phyloP scores from a whole-genome alignment of 1,140 invertebrate species.

The Battus philenor region DNA sequence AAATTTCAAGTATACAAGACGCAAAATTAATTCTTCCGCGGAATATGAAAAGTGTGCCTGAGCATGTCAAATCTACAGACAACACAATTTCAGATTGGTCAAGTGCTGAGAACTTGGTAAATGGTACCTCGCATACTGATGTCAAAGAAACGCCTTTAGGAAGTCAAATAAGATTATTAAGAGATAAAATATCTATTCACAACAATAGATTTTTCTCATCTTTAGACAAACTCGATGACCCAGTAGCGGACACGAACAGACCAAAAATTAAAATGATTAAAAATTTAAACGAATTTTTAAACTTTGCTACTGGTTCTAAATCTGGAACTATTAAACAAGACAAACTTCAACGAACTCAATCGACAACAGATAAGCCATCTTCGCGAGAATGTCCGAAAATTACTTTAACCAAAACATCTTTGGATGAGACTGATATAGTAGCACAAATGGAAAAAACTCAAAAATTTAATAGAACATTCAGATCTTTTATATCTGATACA shows the following conservation, averaged over 20 bases:
- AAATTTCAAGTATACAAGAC: slow-evolving; percentile 28
- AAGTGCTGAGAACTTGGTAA: slow-evolving; percentile 53
- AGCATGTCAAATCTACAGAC: slow-evolving; percentile 42
- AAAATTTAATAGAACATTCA: slow-evolving; percentile 35
- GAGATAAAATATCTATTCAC: slow-evolving; percentile 67
- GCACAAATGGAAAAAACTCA: slow-evolving; percentile 41
- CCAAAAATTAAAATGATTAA: slow-evolving; percentile 81
- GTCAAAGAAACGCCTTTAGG: slow-evolving; percentile 52
- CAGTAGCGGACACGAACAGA: slow-evolving; percentile 36
- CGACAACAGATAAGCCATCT: slow-evolving; percentile 36
- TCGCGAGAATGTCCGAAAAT: slow-evolving; percentile 53
- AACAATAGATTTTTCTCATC: slow-evolving; percentile 76
- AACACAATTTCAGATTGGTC: slow-evolving; percentile 27
- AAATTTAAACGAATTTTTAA: slow-evolving; percentile 90
- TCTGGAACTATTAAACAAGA: slow-evolving; percentile 53
- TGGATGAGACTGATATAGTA: slow-evolving; percentile 55
- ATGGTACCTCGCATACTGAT: slow-evolving; percentile 43
- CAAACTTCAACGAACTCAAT: slow-evolving; percentile 51
- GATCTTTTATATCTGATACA: slow-evolving; percentile 31
- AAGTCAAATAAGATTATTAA: slow-evolving; percentile 58
- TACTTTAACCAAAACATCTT: slow-evolving; percentile 50
- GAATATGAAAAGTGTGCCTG: slow-evolving; percentile 58
- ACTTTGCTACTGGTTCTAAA: slow-evolving; percentile 83
- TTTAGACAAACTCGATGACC: slow-evolving; percentile 71
- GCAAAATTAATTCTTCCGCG: slow-evolving; percentile 27